phyloP scores from a whole-genome alignment of 2,797 vertebrate genomes.

The Graptemys geographica region DNA sequence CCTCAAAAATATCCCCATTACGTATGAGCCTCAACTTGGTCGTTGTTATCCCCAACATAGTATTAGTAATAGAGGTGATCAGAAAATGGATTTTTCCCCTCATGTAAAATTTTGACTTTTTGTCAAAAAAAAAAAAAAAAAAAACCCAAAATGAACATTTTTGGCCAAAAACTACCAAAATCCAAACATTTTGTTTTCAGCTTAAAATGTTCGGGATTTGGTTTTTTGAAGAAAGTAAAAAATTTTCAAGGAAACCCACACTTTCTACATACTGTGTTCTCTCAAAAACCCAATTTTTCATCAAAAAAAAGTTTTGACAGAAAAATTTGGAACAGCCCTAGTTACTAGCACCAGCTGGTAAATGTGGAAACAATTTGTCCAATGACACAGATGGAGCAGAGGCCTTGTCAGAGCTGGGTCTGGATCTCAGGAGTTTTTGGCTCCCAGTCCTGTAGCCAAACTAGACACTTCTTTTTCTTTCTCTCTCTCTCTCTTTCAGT shows the following conservation, averaged over 20 bases:
- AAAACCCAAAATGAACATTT: background rate
- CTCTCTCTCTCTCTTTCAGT: background rate
- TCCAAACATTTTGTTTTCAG: background rate
- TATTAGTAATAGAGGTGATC: background rate
- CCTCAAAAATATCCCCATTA: accelerated
- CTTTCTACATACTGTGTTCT: background rate
- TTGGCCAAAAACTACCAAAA: background rate
- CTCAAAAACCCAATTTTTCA: background rate
- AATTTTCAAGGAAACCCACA: background rate
- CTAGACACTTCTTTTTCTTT: background rate
- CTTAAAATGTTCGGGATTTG: background rate
- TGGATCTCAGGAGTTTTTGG: background rate
- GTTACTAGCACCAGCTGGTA: background rate
- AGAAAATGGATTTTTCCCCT: background rate
- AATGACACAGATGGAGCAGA: accelerated
- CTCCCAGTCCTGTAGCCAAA: background rate
- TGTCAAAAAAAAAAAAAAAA: background rate
- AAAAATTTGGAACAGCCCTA: background rate
- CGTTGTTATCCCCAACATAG: background rate
- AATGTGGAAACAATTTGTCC: constrained; percentile 18
- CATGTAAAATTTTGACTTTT: background rate
- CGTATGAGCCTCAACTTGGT: background rate
- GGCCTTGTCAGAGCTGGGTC: background rate
- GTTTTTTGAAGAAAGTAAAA: background rate
- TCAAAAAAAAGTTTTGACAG: background rate